These are phyloP conservation scores for Holacanthella duospinosa DNA, from an alignment of 2,888 invertebrate genomes.

Conservation along the genomic window DNA sequence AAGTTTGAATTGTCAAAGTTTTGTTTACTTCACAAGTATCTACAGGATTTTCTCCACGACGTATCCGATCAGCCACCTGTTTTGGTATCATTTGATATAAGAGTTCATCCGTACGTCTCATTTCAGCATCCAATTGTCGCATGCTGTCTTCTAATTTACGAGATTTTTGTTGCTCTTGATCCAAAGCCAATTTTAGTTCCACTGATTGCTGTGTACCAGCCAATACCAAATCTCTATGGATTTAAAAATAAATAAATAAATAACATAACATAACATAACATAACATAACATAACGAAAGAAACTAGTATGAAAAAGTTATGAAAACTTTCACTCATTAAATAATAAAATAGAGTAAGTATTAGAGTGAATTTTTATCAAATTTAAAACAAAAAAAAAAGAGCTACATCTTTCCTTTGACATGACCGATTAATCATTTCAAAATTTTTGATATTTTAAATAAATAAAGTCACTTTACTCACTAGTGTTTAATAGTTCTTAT, in stretches of 20 bases:
- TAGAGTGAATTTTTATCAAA: too few species aligned
- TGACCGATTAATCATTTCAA: too few species aligned
- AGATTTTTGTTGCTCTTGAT: conserved; percentile 93
- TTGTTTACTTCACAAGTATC: conserved; percentile 85
- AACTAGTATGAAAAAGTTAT: too few species aligned
- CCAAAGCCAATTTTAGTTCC: conserved; percentile 84
- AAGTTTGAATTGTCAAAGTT: too few species aligned
- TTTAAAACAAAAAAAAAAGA: too few species aligned
- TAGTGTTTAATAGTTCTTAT: conserved; percentile 9
- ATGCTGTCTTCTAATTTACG: conserved; percentile 93
- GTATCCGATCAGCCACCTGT: conserved; percentile 83
- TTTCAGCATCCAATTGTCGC: conserved; percentile 88
- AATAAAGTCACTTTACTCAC: not conserved
- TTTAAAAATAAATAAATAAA: not conserved
- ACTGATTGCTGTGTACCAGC: conserved; percentile 96
- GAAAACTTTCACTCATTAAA: too few species aligned
- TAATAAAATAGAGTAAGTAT: too few species aligned
- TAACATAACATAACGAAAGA: too few species aligned
- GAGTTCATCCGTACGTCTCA: conserved; percentile 87
- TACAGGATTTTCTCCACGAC: conserved; percentile 90
- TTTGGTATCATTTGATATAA: conserved; percentile 99
- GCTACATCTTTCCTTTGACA: too few species aligned
- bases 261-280: not conserved
- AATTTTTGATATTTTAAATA: not conserved
- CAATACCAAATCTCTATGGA: conserved; percentile 75